A percentile compares a stretch with the other conserved stretches of the same genome.
Evolutionary conservation across 23 tunicate species (phyloP).

Genomic region (Trididemnum clinides): DNA sequence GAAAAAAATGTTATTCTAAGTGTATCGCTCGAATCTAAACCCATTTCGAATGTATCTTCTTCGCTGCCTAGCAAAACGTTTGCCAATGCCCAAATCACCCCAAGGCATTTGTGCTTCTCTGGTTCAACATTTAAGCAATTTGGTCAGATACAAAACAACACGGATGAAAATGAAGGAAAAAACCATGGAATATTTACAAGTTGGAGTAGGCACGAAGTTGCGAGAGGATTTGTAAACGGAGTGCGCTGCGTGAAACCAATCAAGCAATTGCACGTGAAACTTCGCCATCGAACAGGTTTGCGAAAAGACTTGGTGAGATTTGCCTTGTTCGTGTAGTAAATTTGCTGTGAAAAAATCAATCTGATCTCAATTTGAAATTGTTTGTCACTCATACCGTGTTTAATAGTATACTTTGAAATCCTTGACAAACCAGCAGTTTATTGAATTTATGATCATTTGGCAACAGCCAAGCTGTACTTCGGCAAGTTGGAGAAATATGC

Average conservation of each 20-base stretch:
- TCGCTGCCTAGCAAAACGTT: not conserved
- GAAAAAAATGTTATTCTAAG: conserved; percentile 45
- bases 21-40: conserved; percentile 15
- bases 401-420: not conserved
- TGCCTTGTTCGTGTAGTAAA: no score
- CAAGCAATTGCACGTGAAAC: conserved; percentile 11
- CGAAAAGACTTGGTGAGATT: not conserved
- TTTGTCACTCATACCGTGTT: no score
- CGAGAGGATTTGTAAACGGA: conserved; percentile 47
- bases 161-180: not conserved
- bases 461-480: no score
- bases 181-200: not conserved
- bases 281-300: not conserved
- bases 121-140: no score
- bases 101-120: no score
- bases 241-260: conserved; percentile 33
- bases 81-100: not conserved
- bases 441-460: no score
- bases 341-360: not conserved
- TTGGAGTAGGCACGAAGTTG: conserved; percentile 53
- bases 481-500: not conserved
- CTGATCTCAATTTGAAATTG: not conserved
- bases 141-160: no score
- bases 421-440: not conserved
- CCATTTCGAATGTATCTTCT: not conserved